Conservation (phyloP, 2,113 vertebrate species). For the Pandion haliaetus region DNA sequence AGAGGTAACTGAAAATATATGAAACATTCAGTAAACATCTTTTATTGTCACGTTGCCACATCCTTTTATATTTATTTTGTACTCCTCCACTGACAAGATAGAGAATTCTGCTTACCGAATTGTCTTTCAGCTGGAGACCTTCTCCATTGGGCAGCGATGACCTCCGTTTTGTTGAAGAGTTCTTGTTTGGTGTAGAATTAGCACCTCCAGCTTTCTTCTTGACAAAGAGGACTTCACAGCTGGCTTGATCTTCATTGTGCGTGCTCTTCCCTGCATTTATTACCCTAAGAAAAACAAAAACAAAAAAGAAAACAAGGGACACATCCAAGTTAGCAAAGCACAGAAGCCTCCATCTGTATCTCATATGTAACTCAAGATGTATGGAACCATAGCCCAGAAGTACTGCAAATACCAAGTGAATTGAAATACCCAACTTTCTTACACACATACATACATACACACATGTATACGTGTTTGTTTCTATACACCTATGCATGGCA, state of each 20-base stretch:
- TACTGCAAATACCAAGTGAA: not conserved
- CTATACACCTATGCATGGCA: not conserved
- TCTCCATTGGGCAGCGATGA: constrained; percentile 93
- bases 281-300: constrained; percentile 73
- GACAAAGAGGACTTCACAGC: constrained; percentile 91
- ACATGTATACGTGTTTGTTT: not conserved
- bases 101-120: constrained; percentile 72
- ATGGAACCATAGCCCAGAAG: not conserved
- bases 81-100: not conserved
- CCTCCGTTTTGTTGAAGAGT: constrained; percentile 80
- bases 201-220: constrained; percentile 80
- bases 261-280: constrained; percentile 98
- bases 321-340: not conserved
- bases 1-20: not conserved
- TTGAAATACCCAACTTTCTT: not conserved
- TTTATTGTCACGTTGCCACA: not conserved
- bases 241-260: constrained; percentile 96
- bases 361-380: not conserved
- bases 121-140: constrained; percentile 82
- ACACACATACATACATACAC: not conserved
- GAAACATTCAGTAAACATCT: not conserved
- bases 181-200: constrained; percentile 81
- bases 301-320: not conserved
- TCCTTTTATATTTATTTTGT: not conserved
- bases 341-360: not conserved